Evolutionary conservation across 1,140 invertebrate genomes (phyloP).

Genomic region (Cryptotermes secundus): DNA sequence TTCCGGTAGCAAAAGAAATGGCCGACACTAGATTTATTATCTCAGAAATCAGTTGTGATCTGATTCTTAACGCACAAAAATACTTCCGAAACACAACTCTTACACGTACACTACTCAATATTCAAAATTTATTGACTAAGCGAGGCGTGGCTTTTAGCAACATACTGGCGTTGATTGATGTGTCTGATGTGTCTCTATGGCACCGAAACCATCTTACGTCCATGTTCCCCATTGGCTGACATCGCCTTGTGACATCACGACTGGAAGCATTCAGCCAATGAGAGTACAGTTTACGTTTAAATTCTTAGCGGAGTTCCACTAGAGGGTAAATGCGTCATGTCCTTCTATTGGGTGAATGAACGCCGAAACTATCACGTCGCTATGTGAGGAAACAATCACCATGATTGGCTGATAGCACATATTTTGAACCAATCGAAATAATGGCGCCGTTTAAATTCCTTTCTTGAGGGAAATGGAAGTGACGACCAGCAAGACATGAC

Average conservation of each 20-base stretch:
- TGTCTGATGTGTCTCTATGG: conserved; percentile 34
- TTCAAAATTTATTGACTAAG: conserved; percentile 37
- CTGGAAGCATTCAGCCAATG: conserved; percentile 29
- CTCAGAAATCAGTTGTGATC: not conserved
- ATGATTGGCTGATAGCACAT: conserved; percentile 28
- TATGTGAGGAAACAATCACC: conserved; percentile 31
- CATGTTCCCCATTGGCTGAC: conserved; percentile 33
- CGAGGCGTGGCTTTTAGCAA: conserved; percentile 38
- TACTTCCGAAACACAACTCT: conserved; percentile 27
- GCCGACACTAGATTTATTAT: not conserved
- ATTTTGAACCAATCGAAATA: conserved; percentile 31
- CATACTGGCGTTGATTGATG: conserved; percentile 38
- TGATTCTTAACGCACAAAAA: not conserved
- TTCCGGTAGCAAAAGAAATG: not conserved
- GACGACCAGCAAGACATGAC: not conserved
- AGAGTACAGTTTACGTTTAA: conserved; percentile 33
- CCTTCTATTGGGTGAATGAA: conserved; percentile 35
- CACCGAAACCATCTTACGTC: conserved; percentile 31
- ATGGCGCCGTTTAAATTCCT: conserved; percentile 35
- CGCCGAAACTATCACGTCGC: conserved; percentile 33
- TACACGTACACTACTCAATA: conserved; percentile 35
- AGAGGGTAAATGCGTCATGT: conserved; percentile 32
- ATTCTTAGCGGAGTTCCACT: not conserved
- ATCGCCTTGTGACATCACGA: conserved; percentile 35
- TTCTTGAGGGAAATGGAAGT: conserved; percentile 28